Evolutionary conservation across 64 coral and sea anemone species (phyloP), one percentile per base, ranked within the genome.

Genomic region (Dendrophyllia cribrosa): DNA sequence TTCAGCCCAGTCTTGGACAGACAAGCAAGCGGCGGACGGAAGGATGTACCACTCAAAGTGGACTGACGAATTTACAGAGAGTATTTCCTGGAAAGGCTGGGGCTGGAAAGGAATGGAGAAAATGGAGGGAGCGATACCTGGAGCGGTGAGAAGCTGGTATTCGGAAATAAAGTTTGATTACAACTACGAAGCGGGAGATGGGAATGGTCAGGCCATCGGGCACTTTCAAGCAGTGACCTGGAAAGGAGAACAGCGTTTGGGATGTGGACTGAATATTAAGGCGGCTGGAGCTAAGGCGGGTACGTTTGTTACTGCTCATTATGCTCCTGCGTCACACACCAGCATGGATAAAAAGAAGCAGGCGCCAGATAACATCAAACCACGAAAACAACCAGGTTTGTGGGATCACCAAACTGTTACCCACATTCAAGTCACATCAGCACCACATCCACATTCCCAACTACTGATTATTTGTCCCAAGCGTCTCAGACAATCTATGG

Each of bases 121-220:
- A 14, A 93, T 95, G 78, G 74, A 95, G 50, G 78, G 90, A 43
- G 93, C 93, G 9, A 87, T 98, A 14, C 86, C 93, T 21, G 94
- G 89, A 34, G 96, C 96, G 8, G 86, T 91, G 48, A 69, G 93
- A 59, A 87, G 89, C 64, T 98, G 96, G 96, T 98, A 98, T 56
- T 98, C 96, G 47, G 93, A 98, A 72, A 92, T 98, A 12, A 98
- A 98, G 53, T 87, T 75, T 53, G 82, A 81, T 21, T 87, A 90
- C 23, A 80, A 86, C 68, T 87, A 79, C 17, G 56, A 74, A 46
- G 66, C 79, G 62, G 93, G 89, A 4, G 56, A 61, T 15, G 74
- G 93, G 1, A 84, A 53, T 53, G 82, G 87, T 9, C 34, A 34
- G 34, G 69, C 51, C 24, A 55, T 86, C 4, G 91, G 94, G 0